Evolutionary conservation across 2,888 invertebrate species (phyloP), one percentile per base, ranked within the genome.

Genomic region (Cerastoderma edule): DNA sequence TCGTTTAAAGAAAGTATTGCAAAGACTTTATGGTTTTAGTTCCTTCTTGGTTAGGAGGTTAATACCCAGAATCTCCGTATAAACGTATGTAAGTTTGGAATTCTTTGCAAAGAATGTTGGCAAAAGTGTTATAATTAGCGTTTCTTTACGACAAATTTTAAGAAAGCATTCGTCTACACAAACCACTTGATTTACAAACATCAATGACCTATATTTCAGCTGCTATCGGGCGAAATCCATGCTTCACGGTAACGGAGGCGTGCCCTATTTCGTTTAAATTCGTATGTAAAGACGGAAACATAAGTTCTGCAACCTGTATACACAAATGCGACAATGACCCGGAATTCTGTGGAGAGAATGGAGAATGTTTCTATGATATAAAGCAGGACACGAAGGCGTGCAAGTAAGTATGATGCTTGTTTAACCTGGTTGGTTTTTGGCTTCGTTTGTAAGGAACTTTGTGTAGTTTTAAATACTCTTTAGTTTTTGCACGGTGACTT

Each of bases 331-430:
- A 64, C 5, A 16, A 46, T 8, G 64, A 48, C 16, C 5, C 16
- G 0, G 54, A 44, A 8, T 35, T 72, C 1, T 76, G 76, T 64
- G 72, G 72, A 1, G 67, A 68, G 6, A 30, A 76, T 56, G 76
- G 76, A 2, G 57, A 56, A 22, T 76, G 76, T 39, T 76, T 67
- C 68, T 72, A 44, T 32, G 67, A 67, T 35, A 22, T 68, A 10
- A 8, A 24, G 22, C 32, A 24, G 6, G 39, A 57, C n/a, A 63
- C 54, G 0, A 56, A 63, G 16, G 67, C 76, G 8, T 76, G 76
- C 72, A 76, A 57, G 76, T 76, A 68, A 2, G 30, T n/a, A n/a
- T 50, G 22, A 50, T n/a, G n/a, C n/a, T n/a, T 16, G 10, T 50
- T 5, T 50, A 50, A 16, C 50, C 22, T n/a, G n/a, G n/a, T n/a